These are phyloP conservation scores for Rallus limicola DNA, from an alignment of 2,113 vertebrate genomes.

Conservation along the genomic window DNA sequence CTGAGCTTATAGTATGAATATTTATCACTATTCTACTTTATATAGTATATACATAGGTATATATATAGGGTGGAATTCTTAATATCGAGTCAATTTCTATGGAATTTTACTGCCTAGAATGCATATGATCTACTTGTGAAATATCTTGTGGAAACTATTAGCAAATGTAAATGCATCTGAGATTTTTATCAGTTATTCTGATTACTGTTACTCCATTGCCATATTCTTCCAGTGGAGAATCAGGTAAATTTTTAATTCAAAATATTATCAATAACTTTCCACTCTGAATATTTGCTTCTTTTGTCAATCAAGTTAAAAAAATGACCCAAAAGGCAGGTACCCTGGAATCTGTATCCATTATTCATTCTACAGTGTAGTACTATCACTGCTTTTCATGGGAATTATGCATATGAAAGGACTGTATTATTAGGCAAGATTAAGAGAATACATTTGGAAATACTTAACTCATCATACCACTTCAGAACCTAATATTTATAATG, in stretches of 20 bases:
- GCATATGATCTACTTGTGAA: neutral
- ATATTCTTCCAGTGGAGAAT: neutral
- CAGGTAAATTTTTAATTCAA: neutral
- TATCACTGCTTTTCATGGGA: neutral
- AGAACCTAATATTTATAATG: neutral
- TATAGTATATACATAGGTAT: neutral
- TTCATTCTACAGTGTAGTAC: neutral
- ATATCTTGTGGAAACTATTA: neutral
- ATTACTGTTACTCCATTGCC: neutral
- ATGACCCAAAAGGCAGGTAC: neutral
- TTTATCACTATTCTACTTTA: neutral
- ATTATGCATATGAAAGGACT: neutral
- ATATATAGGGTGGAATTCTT: neutral
- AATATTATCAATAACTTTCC: neutral
- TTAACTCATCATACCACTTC: slow-evolving; percentile 12
- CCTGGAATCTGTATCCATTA: neutral
- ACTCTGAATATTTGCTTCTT: neutral
- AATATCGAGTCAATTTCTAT: neutral
- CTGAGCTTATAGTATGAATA: neutral
- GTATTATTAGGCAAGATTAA: slow-evolving; percentile 7
- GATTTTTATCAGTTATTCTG: neutral
- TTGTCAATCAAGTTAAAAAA: neutral
- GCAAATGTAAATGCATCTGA: neutral
- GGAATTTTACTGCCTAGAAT: neutral
- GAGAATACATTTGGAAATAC: slow-evolving; percentile 3